A percentile compares a stretch with the other conserved stretches of the same genome.
Conservation (phyloP, 2,888 invertebrate species). For the Syrphus vitripennis region DNA sequence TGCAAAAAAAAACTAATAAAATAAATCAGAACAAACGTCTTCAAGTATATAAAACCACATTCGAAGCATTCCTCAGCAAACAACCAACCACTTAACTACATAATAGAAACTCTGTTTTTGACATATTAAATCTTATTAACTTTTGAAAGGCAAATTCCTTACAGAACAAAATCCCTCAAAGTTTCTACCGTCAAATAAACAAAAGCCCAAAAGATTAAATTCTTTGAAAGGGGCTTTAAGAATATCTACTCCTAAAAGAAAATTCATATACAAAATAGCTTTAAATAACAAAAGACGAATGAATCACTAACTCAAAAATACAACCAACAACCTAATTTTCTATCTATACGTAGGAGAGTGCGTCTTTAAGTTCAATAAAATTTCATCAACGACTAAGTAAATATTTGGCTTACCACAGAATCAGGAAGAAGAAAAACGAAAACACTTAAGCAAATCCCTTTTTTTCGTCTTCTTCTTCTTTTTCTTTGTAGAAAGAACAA, state of each 20-base stretch:
- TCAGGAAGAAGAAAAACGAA: neutral
- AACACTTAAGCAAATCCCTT: conserved; percentile 42
- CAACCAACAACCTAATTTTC: conserved; percentile 11
- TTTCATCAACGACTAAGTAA: conserved; percentile 3
- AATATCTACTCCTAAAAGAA: no score
- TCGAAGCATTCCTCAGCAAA: neutral
- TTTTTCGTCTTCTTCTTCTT: neutral
- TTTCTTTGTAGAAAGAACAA: neutral
- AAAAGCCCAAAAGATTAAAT: neutral
- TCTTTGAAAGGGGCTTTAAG: neutral
- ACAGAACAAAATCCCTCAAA: neutral
- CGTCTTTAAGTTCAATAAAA: conserved; percentile 14
- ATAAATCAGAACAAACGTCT: no score
- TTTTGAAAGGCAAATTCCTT: neutral
- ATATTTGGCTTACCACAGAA: conserved; percentile 10
- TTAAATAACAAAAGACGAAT: neutral
- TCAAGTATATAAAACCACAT: no score
- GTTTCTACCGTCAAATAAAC: neutral
- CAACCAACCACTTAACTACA: neutral
- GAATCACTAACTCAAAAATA: neutral
- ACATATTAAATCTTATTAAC: conserved; percentile 4
- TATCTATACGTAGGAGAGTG: no score
- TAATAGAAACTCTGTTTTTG: neutral
- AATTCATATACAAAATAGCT: neutral
- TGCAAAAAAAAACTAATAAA: no score